Evolutionary conservation across 2,113 vertebrate species (phyloP).

Genomic region (Hippolais icterina): DNA sequence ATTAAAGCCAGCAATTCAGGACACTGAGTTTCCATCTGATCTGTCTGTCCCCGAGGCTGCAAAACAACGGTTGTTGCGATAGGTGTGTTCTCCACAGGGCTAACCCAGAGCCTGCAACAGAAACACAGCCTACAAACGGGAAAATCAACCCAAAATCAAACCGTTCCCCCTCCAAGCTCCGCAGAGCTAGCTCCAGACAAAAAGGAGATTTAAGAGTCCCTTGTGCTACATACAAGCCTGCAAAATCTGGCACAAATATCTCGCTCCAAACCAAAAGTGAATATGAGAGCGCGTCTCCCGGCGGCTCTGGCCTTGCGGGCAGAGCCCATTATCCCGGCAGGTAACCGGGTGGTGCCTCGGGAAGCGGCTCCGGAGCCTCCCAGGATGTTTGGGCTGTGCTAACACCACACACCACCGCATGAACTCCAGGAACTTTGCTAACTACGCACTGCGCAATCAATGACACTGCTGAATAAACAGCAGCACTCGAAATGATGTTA

Average conservation of each 20-base stretch:
- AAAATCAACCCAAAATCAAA: background rate
- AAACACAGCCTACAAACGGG: background rate
- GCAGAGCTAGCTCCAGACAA: background rate
- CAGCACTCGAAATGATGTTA: background rate
- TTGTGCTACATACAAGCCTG: background rate
- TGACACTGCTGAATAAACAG: background rate
- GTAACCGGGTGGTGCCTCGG: background rate
- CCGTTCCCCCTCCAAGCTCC: accelerated
- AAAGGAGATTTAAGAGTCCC: background rate
- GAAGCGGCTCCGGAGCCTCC: background rate
- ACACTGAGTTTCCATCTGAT: background rate
- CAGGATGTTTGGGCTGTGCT: accelerated
- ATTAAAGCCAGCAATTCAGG: background rate
- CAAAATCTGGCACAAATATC: background rate
- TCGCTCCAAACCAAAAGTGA: accelerated
- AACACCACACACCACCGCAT: accelerated
- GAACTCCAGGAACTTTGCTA: background rate
- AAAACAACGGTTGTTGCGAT: background rate
- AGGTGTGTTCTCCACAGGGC: background rate
- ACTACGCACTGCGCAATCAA: background rate
- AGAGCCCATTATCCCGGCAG: background rate
- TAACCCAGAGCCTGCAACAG: background rate
- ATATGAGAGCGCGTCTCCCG: accelerated
- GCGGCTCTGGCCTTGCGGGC: background rate
- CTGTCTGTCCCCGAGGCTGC: background rate